phyloP scores from a whole-genome alignment of 2,113 vertebrate species.

The Ctenodactylus gundi region DNA sequence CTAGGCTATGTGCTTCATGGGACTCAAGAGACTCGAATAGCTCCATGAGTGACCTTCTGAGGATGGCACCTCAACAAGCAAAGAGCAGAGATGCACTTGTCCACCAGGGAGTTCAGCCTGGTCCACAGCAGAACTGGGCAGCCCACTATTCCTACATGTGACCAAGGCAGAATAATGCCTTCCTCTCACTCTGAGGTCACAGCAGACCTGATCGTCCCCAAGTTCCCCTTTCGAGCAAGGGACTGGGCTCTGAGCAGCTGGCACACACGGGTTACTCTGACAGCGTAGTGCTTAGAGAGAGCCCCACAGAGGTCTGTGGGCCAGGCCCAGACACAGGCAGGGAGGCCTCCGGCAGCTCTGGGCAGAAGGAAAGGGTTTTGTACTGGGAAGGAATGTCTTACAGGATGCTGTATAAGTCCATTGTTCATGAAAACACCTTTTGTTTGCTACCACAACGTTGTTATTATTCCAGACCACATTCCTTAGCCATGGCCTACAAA shows the following conservation, averaged over 20 bases:
- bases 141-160: not conserved
- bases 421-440: too few species aligned
- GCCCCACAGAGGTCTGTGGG: not conserved
- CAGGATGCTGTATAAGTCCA: not conserved
- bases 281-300: not conserved
- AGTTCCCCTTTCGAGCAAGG: not conserved
- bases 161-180: too few species aligned
- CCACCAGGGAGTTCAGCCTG: not conserved
- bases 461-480: not conserved
- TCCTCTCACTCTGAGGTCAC: not conserved
- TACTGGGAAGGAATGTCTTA: not conserved
- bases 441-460: not conserved
- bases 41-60: not conserved
- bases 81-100: not conserved
- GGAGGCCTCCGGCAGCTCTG: not conserved
- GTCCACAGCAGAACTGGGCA: not conserved
- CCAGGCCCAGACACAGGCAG: rapidly evolving
- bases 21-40: not conserved
- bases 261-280: rapidly evolving
- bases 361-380: not conserved
- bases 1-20: not conserved
- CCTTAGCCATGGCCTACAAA: not conserved
- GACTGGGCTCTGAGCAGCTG: rapidly evolving
- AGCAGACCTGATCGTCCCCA: not conserved
- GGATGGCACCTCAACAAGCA: not conserved